Evolutionary conservation across 2,113 vertebrate genomes (phyloP).

Genomic region (Eclectus roratus): DNA sequence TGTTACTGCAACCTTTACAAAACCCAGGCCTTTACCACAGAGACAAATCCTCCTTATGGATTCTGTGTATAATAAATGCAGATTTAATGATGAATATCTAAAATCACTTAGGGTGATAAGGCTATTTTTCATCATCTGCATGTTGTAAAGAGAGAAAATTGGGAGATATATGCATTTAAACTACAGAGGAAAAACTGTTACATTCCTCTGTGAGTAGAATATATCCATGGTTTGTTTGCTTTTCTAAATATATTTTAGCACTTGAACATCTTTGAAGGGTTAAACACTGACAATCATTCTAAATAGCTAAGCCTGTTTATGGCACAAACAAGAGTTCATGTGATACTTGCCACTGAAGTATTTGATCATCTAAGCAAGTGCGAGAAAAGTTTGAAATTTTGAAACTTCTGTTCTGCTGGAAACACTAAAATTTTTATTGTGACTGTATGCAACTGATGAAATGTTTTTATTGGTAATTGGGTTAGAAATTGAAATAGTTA

Average conservation of each 20-base stretch:
- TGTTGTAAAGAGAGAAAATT: not conserved
- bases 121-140: constrained; percentile 10
- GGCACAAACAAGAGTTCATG: not conserved
- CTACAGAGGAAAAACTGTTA: not conserved
- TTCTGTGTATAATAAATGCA: not conserved
- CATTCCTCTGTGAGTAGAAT: not conserved
- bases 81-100: constrained; percentile 7
- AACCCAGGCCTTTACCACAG: not conserved
- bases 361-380: not conserved
- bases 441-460: not conserved
- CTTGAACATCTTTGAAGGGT: not conserved
- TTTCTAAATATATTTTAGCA: not conserved
- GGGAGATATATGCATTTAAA: not conserved
- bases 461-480: not conserved
- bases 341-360: not conserved
- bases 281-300: not conserved
- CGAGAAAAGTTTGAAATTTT: not conserved
- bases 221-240: not conserved
- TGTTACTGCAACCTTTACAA: not conserved
- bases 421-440: not conserved
- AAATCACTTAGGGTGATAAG: not conserved
- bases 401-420: not conserved
- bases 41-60: not conserved
- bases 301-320: not conserved
- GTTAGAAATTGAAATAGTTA: not conserved